Conservation (phyloP, 2,797 vertebrate species). For the Glyptemys insculpta region DNA sequence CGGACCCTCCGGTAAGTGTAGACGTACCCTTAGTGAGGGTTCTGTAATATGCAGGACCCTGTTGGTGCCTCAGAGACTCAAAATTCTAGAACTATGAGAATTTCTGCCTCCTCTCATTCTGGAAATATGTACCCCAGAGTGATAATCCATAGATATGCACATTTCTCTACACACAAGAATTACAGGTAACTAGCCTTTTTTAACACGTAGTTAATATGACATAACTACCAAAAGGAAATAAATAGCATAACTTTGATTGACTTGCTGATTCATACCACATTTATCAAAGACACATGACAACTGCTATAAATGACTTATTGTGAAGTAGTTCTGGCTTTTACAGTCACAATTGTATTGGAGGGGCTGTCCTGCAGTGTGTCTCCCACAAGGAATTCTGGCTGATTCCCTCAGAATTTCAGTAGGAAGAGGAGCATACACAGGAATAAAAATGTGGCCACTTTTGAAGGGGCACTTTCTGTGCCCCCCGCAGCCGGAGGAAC, state of each 20-base stretch:
- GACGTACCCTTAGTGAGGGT: neutral
- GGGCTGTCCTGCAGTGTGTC: neutral
- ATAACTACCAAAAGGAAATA: conserved; percentile 31
- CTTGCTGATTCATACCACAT: neutral
- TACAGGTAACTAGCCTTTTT: neutral
- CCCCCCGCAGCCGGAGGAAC: too few species aligned
- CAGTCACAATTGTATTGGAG: neutral
- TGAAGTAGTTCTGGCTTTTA: conserved; percentile 24
- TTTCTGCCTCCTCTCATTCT: neutral
- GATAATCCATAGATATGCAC: neutral
- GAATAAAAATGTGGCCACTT: too few species aligned
- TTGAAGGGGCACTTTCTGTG: too few species aligned
- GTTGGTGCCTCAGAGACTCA: neutral
- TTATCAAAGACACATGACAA: conserved; percentile 30
- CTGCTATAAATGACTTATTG: conserved; percentile 30
- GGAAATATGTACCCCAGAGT: neutral
- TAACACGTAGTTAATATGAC: conserved; percentile 34
- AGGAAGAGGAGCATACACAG: too few species aligned
- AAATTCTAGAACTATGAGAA: neutral
- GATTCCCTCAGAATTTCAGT: neutral
- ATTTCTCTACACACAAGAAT: neutral
- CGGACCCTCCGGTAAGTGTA: too few species aligned
- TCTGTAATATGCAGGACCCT: neutral
- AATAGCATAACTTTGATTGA: conserved; percentile 52
- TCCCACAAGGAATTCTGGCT: neutral